Evolutionary conservation across 2,888 invertebrate species (phyloP).

Genomic region (Diadegma fenestrale): DNA sequence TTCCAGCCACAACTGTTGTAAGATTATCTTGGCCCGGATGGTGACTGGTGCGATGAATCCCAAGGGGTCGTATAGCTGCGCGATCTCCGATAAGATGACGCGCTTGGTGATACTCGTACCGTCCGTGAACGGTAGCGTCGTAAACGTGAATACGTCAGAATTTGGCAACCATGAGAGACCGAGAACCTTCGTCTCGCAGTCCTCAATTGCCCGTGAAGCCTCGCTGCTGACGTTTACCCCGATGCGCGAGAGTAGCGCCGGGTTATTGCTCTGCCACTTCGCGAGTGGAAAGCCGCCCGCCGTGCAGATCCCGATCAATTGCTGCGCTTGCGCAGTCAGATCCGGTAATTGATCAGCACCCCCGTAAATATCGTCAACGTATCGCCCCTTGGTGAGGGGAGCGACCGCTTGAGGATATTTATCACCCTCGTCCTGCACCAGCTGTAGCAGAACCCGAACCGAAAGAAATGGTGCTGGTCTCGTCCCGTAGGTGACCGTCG

Average conservation of each 20-base stretch:
- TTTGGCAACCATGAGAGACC: neutral
- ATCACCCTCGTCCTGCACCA: too few species aligned
- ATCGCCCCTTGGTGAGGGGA: slow-evolving; percentile 43
- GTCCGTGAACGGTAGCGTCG: too few species aligned
- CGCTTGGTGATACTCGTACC: neutral
- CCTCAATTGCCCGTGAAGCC: slow-evolving; percentile 45
- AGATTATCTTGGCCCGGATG: neutral
- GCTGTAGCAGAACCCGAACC: neutral
- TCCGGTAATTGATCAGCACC: slow-evolving; percentile 46
- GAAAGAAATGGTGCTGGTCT: neutral
- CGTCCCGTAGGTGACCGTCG: too few species aligned
- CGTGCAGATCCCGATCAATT: slow-evolving; percentile 14
- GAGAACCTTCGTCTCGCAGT: neutral
- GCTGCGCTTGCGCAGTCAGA: neutral
- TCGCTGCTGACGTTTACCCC: neutral
- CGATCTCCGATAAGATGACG: neutral
- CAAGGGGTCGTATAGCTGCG: slow-evolving; percentile 2
- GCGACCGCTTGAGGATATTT: too few species aligned
- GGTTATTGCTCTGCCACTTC: slow-evolving; percentile 47
- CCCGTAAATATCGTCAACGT: slow-evolving; percentile 64
- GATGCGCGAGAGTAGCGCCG: neutral
- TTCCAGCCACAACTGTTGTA: slow-evolving; percentile 15
- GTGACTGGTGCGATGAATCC: slow-evolving; percentile 1
- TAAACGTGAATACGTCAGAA: neutral
- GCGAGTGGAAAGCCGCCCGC: slow-evolving; percentile 54